Evolutionary conservation across 2,888 invertebrate species (phyloP).

Genomic region (Poecilobothrus nobilitatus): DNA sequence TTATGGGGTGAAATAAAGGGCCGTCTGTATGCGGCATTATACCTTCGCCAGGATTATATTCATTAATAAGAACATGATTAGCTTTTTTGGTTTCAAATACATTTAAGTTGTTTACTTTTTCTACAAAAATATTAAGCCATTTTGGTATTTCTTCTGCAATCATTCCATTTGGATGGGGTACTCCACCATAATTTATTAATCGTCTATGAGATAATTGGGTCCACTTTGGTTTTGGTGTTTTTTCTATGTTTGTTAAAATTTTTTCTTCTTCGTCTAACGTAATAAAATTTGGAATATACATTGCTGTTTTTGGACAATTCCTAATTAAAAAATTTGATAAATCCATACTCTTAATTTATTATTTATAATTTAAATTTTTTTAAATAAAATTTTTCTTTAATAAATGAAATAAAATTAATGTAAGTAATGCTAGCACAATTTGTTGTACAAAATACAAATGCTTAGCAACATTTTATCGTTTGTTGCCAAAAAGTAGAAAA

Average conservation of each 20-base stretch:
- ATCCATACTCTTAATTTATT: neutral
- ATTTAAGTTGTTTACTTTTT: slow-evolving; percentile 56
- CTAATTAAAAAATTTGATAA: neutral
- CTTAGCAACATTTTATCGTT: too few species aligned
- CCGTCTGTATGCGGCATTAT: slow-evolving; percentile 98
- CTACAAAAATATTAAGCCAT: slow-evolving; percentile 69
- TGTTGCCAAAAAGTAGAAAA: too few species aligned
- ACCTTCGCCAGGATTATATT: slow-evolving; percentile 87
- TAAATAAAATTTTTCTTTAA: too few species aligned
- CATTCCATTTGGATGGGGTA: slow-evolving; percentile 90
- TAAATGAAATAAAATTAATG: too few species aligned
- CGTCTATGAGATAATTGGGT: slow-evolving; percentile 81
- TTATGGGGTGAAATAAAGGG: slow-evolving; percentile 82
- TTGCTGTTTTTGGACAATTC: slow-evolving; percentile 37
- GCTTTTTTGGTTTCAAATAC: slow-evolving; percentile 60
- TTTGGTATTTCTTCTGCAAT: slow-evolving; percentile 78
- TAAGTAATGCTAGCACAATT: too few species aligned
- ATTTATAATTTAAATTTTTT: too few species aligned
- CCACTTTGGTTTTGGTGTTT: slow-evolving; percentile 91
- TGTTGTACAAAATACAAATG: too few species aligned
- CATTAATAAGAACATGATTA: slow-evolving; percentile 92
- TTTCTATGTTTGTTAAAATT: slow-evolving; percentile 65
- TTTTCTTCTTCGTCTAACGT: slow-evolving; percentile 60
- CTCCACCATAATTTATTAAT: slow-evolving; percentile 96
- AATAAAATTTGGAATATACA: slow-evolving; percentile 83